A percentile compares a stretch with the other conserved stretches of the same genome.
phyloP scores from a whole-genome alignment of 2,113 vertebrate species.

The Panthera leo region DNA sequence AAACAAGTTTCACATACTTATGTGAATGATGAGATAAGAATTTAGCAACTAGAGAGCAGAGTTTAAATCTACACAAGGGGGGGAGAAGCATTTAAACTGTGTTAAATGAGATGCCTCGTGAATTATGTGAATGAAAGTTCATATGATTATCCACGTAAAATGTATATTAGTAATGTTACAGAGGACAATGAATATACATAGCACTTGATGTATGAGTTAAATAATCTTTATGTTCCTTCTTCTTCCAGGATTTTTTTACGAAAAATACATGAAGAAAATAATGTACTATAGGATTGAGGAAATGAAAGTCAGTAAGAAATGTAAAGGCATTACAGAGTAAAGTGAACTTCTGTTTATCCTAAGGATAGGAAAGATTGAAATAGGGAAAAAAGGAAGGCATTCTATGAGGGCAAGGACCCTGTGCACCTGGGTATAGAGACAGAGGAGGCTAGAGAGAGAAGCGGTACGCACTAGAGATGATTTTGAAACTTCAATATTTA shows the following conservation, averaged over 20 bases:
- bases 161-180: not conserved
- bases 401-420: not conserved
- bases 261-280: not conserved
- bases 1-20: not conserved
- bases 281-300: not conserved
- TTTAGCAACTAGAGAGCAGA: not conserved
- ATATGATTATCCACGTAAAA: not conserved
- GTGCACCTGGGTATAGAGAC: no score
- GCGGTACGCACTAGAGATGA: not conserved
- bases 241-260: not conserved
- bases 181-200: no score
- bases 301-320: not conserved
- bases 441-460: not conserved
- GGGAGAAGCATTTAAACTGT: not conserved
- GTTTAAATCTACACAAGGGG: not conserved
- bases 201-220: not conserved
- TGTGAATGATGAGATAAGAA: not conserved
- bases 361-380: not conserved
- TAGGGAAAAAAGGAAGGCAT: fast-evolving
- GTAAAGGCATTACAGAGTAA: not conserved
- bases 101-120: not conserved
- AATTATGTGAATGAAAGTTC: not conserved
- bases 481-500: not conserved
- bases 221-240: not conserved
- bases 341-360: not conserved